These are phyloP conservation scores for Monodelphis domestica DNA, from an alignment of 2,797 vertebrate species.

Conservation along the genomic window DNA sequence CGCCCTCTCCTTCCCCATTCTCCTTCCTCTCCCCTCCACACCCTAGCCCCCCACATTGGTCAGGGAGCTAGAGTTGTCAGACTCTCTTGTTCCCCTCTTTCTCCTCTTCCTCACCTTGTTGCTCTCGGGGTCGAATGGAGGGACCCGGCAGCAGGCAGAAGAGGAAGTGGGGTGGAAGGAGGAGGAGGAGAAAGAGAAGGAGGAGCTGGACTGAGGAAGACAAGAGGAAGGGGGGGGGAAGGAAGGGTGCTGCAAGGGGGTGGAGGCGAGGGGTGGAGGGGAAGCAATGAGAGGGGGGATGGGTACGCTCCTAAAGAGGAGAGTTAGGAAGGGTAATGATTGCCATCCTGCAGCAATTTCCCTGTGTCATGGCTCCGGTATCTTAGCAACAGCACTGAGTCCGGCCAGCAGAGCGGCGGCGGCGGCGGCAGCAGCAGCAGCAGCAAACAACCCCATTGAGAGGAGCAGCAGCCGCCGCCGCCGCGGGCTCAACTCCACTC, in stretches of 20 bases:
- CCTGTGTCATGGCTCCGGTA: slow-evolving; percentile 85
- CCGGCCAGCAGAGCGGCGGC: slow-evolving; percentile 69
- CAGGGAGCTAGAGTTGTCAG: too few relatives aligned
- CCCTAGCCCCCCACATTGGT: background rate
- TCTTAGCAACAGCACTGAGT: slow-evolving; percentile 85
- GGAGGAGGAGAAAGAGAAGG: background rate
- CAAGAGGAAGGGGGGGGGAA: background rate
- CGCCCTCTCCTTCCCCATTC: background rate
- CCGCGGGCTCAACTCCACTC: slow-evolving; percentile 75
- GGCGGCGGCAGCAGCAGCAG: background rate
- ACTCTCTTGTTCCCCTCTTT: background rate
- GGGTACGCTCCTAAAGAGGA: slow-evolving; percentile 52
- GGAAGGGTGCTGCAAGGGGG: background rate
- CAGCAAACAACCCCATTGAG: background rate
- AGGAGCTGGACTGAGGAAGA: background rate
- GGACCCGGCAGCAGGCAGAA: slow-evolving; percentile 30
- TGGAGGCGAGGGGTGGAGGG: background rate
- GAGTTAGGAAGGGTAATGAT: slow-evolving; percentile 73
- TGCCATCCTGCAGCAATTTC: slow-evolving; percentile 86
- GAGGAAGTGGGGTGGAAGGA: background rate
- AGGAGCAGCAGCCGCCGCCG: slow-evolving; percentile 47
- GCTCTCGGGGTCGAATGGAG: slow-evolving; percentile 31
- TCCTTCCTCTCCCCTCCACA: background rate
- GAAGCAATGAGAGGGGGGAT: slow-evolving; percentile 36
- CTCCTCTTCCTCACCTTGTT: background rate